Percentiles rank a stretch among this genome's conserved stretches.
Conservation (phyloP, 2,113 vertebrate genomes). For the Cygnus atratus region DNA sequence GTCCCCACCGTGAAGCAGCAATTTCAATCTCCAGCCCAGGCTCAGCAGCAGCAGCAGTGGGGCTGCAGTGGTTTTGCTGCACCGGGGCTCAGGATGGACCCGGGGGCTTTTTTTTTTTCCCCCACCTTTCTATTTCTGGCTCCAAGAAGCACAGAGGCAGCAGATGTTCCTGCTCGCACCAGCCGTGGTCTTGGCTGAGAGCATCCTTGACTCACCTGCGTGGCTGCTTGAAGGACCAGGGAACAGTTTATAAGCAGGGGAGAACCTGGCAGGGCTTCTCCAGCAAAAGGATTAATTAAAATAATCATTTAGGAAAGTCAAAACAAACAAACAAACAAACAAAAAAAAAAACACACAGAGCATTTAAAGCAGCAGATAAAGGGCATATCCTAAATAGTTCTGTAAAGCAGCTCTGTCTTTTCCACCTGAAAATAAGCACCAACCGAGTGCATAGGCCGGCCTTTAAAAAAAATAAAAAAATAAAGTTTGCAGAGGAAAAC, state of each 20-base stretch:
- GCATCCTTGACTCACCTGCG: conserved; percentile 37
- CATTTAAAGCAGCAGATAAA: neutral
- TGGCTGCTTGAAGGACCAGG: rapidly evolving
- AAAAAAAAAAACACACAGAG: neutral
- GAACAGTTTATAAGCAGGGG: neutral
- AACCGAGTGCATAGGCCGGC: neutral
- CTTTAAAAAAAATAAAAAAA: neutral
- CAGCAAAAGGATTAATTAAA: neutral
- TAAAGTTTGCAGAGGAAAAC: neutral
- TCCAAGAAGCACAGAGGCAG: neutral
- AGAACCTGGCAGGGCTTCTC: neutral
- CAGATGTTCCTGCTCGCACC: neutral
- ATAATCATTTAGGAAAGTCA: neutral
- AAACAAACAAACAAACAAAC: neutral
- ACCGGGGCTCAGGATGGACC: neutral
- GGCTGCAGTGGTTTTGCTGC: neutral
- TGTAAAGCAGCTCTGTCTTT: neutral
- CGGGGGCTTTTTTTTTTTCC: too few species aligned
- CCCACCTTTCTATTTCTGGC: neutral
- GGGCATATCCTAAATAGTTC: neutral
- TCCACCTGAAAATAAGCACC: neutral
- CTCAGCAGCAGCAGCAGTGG: neutral
- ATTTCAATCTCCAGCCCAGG: neutral
- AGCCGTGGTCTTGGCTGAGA: neutral
- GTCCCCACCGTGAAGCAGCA: neutral